A percentile compares a stretch with the other conserved stretches of the same genome.
phyloP scores from a whole-genome alignment of 2,888 invertebrate species.

The Caenorhabditis sp. region DNA sequence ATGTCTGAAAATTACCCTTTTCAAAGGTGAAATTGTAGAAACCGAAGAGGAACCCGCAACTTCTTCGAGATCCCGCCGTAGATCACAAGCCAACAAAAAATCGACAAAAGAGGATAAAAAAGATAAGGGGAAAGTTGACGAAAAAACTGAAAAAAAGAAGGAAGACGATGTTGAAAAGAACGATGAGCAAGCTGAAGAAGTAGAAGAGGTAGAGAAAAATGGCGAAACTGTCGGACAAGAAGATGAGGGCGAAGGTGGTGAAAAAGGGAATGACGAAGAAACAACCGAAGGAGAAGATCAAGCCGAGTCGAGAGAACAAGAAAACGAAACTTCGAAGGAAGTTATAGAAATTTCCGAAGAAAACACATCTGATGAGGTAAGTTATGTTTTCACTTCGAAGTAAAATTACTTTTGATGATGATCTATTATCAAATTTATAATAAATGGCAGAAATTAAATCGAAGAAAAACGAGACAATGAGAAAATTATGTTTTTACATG shows the following conservation, averaged over 20 bases:
- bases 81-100: slow-evolving; percentile 9
- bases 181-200: not conserved
- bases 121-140: slow-evolving; percentile 2
- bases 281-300: not conserved
- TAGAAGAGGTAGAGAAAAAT: not conserved
- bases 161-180: not conserved
- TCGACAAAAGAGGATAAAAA: slow-evolving; percentile 7
- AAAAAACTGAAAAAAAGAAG: not conserved
- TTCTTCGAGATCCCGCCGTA: slow-evolving; percentile 6
- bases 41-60: slow-evolving; percentile 15
- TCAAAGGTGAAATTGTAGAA: slow-evolving; percentile 2
- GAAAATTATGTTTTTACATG: no score
- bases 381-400: no score
- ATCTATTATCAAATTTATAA: no score
- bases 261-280: not conserved
- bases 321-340: not conserved
- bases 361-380: not conserved
- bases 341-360: not conserved
- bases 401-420: no score
- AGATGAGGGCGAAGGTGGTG: slow-evolving; percentile 1
- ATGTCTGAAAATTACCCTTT: not conserved
- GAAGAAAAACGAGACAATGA: no score
- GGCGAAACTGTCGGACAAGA: slow-evolving; percentile 1
- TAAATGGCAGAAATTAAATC: no score
- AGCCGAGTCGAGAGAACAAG: not conserved